These are phyloP conservation scores for Grantiella picta DNA, from an alignment of 2,113 vertebrate genomes.

Conservation along the genomic window DNA sequence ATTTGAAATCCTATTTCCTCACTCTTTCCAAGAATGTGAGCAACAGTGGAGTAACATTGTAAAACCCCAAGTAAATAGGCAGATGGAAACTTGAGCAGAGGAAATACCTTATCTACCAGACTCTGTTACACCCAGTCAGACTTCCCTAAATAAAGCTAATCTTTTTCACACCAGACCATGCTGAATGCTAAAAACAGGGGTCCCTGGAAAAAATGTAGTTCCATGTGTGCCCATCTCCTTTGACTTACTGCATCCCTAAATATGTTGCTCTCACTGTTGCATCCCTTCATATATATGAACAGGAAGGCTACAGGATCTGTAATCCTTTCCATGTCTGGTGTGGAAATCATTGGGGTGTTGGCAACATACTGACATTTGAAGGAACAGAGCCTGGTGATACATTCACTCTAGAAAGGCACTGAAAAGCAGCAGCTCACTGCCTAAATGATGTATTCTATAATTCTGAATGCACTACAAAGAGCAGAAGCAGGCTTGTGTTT, in stretches of 20 bases:
- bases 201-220: neutral
- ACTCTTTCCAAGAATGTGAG: neutral
- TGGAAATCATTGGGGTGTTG: rapidly evolving
- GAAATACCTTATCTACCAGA: neutral
- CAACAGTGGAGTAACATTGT: neutral
- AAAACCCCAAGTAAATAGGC: neutral
- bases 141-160: neutral
- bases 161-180: neutral
- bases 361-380: neutral
- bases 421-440: neutral
- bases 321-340: neutral
- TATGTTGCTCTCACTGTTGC: neutral
- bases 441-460: neutral
- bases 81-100: neutral
- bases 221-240: neutral
- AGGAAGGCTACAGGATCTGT: neutral
- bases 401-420: neutral
- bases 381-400: neutral
- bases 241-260: neutral
- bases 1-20: neutral
- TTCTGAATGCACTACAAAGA: neutral
- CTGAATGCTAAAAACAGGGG: neutral
- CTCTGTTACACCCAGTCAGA: neutral
- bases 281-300: neutral
- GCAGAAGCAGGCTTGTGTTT: neutral